Evolutionary conservation across 1,140 invertebrate genomes (phyloP), one percentile per base, ranked within the genome.

Genomic region (Drosophila grimshawi): DNA sequence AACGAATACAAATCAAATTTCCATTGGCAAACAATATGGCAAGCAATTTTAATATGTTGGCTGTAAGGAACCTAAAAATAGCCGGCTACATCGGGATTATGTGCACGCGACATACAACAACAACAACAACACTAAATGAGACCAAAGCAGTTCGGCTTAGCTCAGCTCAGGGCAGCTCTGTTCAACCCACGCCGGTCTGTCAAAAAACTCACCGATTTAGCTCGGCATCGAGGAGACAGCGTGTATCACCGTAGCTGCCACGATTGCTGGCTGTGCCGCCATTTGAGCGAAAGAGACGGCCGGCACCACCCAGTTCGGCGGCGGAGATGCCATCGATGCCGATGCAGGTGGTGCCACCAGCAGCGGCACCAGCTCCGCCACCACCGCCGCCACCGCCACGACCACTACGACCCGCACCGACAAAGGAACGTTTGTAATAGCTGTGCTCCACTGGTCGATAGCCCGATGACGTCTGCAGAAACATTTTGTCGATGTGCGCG

Each of bases 401-500:
- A n/a, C 10, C 39, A n/a, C 78, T 61, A 30, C 75, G 81, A 5
- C 51, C 73, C 11, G 76, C 82, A 19, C 90, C 86, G 43, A 90
- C 79, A 62, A 92, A 91, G 69, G 90, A 90, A 80, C 90, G 88
- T 71, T 92, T 92, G 43, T 90, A 90, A 77, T 92, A 92, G 78
- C 89, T 91, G 49, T 92, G 91, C 71, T 92, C 91, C 60, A 92
- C 91, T 60, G 92, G 86, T 79, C 92, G 86, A 91, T 92, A 92
- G 53, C 92, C 92, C 53, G 91, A 91, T 79, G 92, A 91, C 77
- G 92, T 92, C 85, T 92, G 92, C 69, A 92, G 79, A 72, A 92
- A 92, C 90, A 92, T 92, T 85, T 92, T 92, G 62, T 92, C 92
- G 73, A 92, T 91, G 67, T 90, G 89, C 65, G 91, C 81, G 75